These are phyloP conservation scores for Pecten maximus DNA, from an alignment of 2,888 invertebrate genomes.

Conservation along the genomic window DNA sequence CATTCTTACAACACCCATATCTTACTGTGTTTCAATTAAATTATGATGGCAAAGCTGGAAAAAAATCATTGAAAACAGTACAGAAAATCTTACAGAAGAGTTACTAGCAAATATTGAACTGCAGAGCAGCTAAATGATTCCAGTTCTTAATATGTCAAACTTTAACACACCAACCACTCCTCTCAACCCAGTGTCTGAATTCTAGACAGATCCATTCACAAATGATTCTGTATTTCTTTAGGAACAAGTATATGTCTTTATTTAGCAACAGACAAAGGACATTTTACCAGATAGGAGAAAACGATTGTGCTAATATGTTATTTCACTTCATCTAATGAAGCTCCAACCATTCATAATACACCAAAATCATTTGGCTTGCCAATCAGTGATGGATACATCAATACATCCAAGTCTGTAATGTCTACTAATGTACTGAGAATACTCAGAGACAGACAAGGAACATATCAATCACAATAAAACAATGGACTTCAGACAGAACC, in stretches of 20 bases:
- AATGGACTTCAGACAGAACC: too few species aligned
- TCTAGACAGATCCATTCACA: neutral
- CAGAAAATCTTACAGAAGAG: neutral
- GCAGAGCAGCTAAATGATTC: neutral
- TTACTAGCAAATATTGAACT: neutral
- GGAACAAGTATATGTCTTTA: neutral
- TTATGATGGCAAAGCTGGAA: neutral
- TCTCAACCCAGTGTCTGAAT: neutral
- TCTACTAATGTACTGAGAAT: too few species aligned
- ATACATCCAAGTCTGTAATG: too few species aligned
- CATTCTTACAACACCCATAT: neutral
- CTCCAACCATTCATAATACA: neutral
- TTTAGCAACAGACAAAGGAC: neutral
- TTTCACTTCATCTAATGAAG: neutral
- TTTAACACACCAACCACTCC: neutral
- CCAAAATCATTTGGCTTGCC: too few species aligned
- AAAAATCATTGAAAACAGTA: neutral
- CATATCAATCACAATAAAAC: too few species aligned
- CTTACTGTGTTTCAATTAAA: neutral
- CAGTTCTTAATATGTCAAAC: neutral
- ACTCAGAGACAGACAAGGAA: too few species aligned
- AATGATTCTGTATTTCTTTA: neutral
- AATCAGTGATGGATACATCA: too few species aligned
- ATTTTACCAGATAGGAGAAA: neutral
- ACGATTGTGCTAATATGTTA: neutral